Conservation (phyloP, 2,797 vertebrate species). For the Spea hammondii region DNA sequence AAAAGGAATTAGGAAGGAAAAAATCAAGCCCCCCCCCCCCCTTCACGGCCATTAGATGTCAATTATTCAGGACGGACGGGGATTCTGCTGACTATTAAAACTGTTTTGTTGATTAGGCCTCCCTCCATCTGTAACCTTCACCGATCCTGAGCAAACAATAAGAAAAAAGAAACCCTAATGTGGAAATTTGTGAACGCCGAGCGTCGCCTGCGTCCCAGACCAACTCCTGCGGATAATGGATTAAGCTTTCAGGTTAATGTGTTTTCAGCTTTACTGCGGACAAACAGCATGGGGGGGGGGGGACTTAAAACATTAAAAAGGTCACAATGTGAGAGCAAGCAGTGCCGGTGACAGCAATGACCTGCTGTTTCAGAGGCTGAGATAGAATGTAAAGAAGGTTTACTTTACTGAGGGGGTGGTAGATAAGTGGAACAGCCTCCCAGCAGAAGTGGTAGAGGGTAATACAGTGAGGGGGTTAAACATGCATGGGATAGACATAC, state of each 20-base stretch:
- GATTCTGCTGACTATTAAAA: constrained; percentile 13
- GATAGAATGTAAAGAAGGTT: too few species aligned
- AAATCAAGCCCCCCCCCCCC: not conserved
- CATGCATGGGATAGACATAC: too few species aligned
- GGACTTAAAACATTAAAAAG: constrained; percentile 53
- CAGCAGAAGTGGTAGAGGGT: too few species aligned
- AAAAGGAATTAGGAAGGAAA: not conserved
- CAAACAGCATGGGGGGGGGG: constrained; percentile 59
- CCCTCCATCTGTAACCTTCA: constrained; percentile 23
- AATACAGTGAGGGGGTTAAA: too few species aligned
- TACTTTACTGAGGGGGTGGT: too few species aligned
- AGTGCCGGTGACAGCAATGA: constrained; percentile 1
- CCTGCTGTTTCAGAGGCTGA: too few species aligned
- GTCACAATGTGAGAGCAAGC: constrained; percentile 14
- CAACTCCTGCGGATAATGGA: constrained; percentile 23
- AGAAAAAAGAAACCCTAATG: constrained; percentile 13
- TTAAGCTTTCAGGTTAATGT: constrained; percentile 43
- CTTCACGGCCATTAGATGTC: not conserved
- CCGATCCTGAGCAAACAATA: constrained; percentile 36
- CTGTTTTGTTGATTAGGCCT: constrained; percentile 1
- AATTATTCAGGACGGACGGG: not conserved
- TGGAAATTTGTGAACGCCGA: constrained; percentile 18
- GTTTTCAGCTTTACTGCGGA: constrained; percentile 46
- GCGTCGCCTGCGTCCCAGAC: not conserved
- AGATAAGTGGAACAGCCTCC: too few species aligned